Evolutionary conservation across 2,113 vertebrate genomes (phyloP), one percentile per base, ranked within the genome.

Genomic region (Patagioenas fasciata): DNA sequence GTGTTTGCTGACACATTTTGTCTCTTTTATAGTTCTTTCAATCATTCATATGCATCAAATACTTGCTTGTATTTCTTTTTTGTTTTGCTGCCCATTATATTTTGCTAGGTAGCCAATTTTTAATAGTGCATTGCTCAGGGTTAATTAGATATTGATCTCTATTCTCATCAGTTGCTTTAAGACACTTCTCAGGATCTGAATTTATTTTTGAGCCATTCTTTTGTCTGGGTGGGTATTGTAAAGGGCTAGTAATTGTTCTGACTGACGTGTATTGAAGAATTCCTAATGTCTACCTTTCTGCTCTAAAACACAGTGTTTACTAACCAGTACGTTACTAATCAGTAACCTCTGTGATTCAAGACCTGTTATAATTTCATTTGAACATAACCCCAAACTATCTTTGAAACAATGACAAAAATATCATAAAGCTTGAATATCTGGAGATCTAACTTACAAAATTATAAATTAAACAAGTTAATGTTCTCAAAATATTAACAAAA

Each of bases 61-160:
- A 66, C 40, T 88, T 88, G 21, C 23, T 91, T 94, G 17, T 38
- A 57, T 65, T 87, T 74, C 5, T 78, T 92, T 92, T 80, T 71
- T 75, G 51, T 54, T 86, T 91, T 92, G 15, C 12, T 94, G 56
- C 51, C 62, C 48, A 44, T 84, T 92, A 54, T 83, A 31, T 89
- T 93, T 85, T 91, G 71, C 71, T 72, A 60, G 48, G 53, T 79
- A 91, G 53, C 60, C 85, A 79, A 50, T 86, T 95, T 91, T 66
- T 85, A 73, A 66, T 29, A 66, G 40, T 34, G 13, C 54, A 47
- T 83, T 93, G 18, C 74, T 89, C 62, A 65, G 66, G 88, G 90
- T 95, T 94, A 90, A 91, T 96, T 96, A 91, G 88, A 62, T 96
- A 86, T 97, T 91, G 94, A 96, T 96, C 69, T 95, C 24, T 60